Conservation (phyloP, 2,113 vertebrate species). For the Platysternon megacephalum region DNA sequence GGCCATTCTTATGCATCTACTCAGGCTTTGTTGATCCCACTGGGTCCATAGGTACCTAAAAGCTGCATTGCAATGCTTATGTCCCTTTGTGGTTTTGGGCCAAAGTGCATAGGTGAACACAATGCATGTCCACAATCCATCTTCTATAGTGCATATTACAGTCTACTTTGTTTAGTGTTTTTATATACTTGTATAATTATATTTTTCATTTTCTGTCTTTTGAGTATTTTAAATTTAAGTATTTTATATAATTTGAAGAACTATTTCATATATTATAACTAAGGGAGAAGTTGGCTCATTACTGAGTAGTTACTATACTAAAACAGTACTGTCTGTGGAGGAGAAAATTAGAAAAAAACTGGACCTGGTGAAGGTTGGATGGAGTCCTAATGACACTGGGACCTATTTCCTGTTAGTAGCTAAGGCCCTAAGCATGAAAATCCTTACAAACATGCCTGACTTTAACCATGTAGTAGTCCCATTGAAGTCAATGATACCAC, state of each 20-base stretch:
- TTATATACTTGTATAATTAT: neutral
- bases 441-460: neutral
- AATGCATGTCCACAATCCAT: neutral
- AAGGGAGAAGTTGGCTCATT: neutral
- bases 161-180: neutral
- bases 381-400: neutral
- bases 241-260: neutral
- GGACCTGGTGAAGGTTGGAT: accelerated
- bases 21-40: too few relatives aligned
- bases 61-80: too few relatives aligned
- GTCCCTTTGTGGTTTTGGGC: too few relatives aligned
- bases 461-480: neutral
- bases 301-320: neutral
- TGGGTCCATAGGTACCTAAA: too few relatives aligned
- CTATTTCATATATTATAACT: neutral
- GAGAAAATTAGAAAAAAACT: neutral
- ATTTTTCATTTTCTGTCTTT: neutral
- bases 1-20: too few relatives aligned
- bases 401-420: neutral
- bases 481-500: neutral
- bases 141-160: neutral
- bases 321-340: neutral
- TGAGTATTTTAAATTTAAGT: conserved; percentile 17
- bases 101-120: too few relatives aligned
- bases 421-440: neutral